Base-by-base conservation (phyloP, 2,888 invertebrate genomes). In the Acleris sparsana region DNA sequence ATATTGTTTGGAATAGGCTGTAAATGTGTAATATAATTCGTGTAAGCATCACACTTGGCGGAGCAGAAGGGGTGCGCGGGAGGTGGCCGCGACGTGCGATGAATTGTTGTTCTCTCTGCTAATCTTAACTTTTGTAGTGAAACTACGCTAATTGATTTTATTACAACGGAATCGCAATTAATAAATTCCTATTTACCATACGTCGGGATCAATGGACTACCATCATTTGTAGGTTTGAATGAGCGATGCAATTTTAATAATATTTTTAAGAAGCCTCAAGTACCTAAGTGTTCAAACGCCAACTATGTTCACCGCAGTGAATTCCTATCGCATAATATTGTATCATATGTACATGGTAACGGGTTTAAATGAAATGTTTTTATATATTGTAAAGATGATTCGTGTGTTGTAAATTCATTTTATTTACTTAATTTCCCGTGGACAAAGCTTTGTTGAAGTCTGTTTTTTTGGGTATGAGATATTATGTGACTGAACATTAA, bases 31-130 rank as follows among this genome's bases (percentile, higher is more conserved):
- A 68, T 68, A 75, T 82, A 77, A 56, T 68, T 73, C 62, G 63
- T 73, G 69, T 79, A 79, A 79, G 76, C 82, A 82, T 84, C 83
- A 84, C 84, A 80, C 72, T 73, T 72, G 70, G 63, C n/a, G 25
- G 9, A 39, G 53, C 2, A 57, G 33, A 18, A 1, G 11, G n/a
- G 18, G 13, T n/a, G n/a, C 6, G 46, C 18, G n/a, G 22, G 48
- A 49, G 48, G 20, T 29, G 33, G 58, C 25, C 60, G 18, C 18
- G 60, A 11, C 53, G 53, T 60, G n/a, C n/a, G 43, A 60, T 58
- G 33, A 22, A 53, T 49, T 49, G 48, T 44, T 43, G 20, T 43
- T 56, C 49, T 63, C 51, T 61, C 65, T 51, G 60, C 51, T 51
- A 60, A 53, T 18, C 44, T 52, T 57, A 33, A 58, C 22, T 53